Evolutionary conservation across 1,140 invertebrate species (phyloP), one percentile per base, ranked within the genome.

Genomic region (Onthophagus taurus): DNA sequence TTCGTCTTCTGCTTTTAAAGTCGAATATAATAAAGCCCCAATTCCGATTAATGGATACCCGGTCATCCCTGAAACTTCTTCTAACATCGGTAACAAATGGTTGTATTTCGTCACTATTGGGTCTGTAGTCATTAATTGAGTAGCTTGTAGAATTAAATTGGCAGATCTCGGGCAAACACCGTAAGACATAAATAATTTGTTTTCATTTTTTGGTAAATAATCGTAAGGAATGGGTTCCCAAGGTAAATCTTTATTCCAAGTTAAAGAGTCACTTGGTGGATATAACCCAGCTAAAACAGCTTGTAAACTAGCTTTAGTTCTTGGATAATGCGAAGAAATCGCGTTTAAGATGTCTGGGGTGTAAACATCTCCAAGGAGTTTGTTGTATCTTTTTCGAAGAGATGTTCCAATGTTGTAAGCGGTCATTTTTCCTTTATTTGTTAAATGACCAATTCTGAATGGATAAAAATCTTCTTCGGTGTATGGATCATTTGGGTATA

Each of bases 361-460:
- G 34, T 74, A 41, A 30, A 6, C 16, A 11, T 33, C n/a, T 33
- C 42, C 42, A 7, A 43, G 31, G n/a, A 31, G 23, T 11, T 2
- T 2, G n/a, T 9, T 13, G 20, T 43, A 43, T 20, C 18, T 43
- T 24, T 33, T 12, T 4, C 42, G 14, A 9, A 43, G 14, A n/a
- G 5, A 4, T 21, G 17, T 19, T 20, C 42, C 42, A 19, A 43
- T 18, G 3, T 19, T 8, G 17, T 33, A 43, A 11, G 7, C 14
- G 8, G 12, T 31, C 12, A 46, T 44, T 57, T 71, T 71, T 2
- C 71, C 71, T 30, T 18, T 31, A 53, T 79, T 77, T 0, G 83
- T 85, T n/a, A 88, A 62, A 48, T 81, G 75, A 42, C 81, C 82
- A 45, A 75, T 71, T 12, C 83, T 83, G 47, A 72, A 73, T 1